Evolutionary conservation across 2,797 vertebrate genomes (phyloP), one percentile per base, ranked within the genome.

Genomic region (Triplophysa yarkandensis): DNA sequence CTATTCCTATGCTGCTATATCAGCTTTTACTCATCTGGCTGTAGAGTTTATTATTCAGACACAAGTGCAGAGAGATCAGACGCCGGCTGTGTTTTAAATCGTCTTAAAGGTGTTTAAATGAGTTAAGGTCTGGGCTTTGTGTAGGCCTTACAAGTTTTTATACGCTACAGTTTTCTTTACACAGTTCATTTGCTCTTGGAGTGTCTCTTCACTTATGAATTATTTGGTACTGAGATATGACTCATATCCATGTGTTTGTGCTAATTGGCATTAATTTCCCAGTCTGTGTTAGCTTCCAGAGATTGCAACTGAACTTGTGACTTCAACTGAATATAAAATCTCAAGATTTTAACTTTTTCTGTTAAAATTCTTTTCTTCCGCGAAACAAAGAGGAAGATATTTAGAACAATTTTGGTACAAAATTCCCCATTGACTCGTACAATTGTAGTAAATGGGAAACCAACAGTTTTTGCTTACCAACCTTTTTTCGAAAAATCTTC

Each of bases 201-300:
- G 23, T 54, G 21, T 52, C 13, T 10, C 21, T 62, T 50, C 16
- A 28, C 44, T 62, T 8, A 25, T 61, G 11, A 46, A 36, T 36
- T 2, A 19, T 27, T 39, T 41, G 34, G 52, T 63, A 13, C 16
- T 39, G 44, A 13, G 25, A 41, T 63, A 28, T 4, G 8, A 3
- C 6, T n/a, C 2, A 54, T 55, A 8, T 9, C 7, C 9, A 9
- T 54, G 13, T n/a, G 54, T 17, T 32, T 57, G 54, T 30, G 16
- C 16, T 57, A n/a, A 62, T 62, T 6, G 30, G 46, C 17, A 30
- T 32, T 8, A 55, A 61, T 43, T 73, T 55, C 11, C 41, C 32
- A 16, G n/a, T 55, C 9, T 55, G 6, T 58, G 21, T 74, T 34
- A 19, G 54, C 73, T 66, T 78, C 17, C 6, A 3, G 4, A 32